These are phyloP conservation scores for Caerostris darwini DNA, from an alignment of 1,140 invertebrate species.

Conservation along the genomic window DNA sequence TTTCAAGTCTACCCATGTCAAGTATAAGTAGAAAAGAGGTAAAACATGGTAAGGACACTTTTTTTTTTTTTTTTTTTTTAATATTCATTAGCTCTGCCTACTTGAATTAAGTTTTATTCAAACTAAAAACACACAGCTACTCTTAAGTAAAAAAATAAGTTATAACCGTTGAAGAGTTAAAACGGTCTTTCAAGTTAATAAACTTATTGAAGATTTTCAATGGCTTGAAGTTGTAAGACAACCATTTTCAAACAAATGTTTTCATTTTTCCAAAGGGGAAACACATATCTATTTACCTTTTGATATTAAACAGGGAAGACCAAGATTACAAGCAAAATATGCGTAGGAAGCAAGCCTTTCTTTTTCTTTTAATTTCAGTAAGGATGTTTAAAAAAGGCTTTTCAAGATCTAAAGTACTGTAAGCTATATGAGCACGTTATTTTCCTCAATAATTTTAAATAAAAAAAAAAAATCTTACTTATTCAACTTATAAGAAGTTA, in stretches of 20 bases:
- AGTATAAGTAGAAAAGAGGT: background rate
- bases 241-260: background rate
- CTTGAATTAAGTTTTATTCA: background rate
- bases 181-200: constrained; percentile 1
- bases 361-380: no score
- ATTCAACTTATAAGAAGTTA: no score
- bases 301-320: no score
- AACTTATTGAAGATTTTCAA: background rate
- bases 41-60: background rate
- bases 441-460: no score
- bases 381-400: no score
- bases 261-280: no score
- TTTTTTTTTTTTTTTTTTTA: background rate
- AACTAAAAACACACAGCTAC: background rate
- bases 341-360: no score
- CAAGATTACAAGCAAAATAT: no score
- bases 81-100: background rate
- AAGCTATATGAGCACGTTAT: no score
- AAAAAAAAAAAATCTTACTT: no score
- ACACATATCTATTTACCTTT: no score
- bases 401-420: no score
- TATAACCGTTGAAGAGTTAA: background rate
- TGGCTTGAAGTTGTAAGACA: background rate
- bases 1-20: background rate
- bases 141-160: background rate